Base-by-base conservation (phyloP, 2,113 vertebrate species). In the Paradisaea rubra region DNA sequence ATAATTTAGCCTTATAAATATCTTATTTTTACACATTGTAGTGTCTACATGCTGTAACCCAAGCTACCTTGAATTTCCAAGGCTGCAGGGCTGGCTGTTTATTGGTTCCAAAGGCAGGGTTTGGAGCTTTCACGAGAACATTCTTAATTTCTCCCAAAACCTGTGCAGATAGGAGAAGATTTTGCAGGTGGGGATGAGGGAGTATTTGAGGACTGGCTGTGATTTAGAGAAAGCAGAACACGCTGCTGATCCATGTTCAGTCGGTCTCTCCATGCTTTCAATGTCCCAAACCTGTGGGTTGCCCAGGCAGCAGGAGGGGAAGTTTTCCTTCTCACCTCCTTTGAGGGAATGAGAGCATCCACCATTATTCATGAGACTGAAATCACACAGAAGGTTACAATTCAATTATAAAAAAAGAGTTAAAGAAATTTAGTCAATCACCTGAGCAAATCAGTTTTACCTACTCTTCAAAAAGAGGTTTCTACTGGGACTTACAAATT, bases 331-430 rank as follows among this genome's bases (percentile, higher is more conserved):
- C 47, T 45, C 47, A 45, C 5, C 15, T 78, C 15, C 21, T 28
- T 19, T 0, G 0, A 33, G 14, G 17, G 22, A 60, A 27, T 15
- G 37, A 77, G 37, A 37, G 10, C 39, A 39, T 18, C 47, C 15
- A 14, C 33, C 27, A 1, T 15, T 7, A 11, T 14, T 57, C 24
- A 9, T 15, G 27, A 23, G n/a, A 15, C 37, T 52, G 18, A 44
- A 72, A 35, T 23, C 10, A 28, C 28, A 50, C 49, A 37, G n/a
- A 57, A 66, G 9, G 21, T 25, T 33, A 8, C 10, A n/a, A 19
- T 54, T 19, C 31, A 13, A 12, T 33, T 45, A 17, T 28, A 15
- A 39, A 39, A 17, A 72, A 39, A 25, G 3, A 15, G 3, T 7
- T 60, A 15, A 35, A 70, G 19, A 65, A 33, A 49, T 47, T 12